Percentiles rank a stretch among this genome's conserved stretches.
Evolutionary conservation across 2,888 invertebrate genomes (phyloP).

Genomic region (Drosophila cyrtoloma): DNA sequence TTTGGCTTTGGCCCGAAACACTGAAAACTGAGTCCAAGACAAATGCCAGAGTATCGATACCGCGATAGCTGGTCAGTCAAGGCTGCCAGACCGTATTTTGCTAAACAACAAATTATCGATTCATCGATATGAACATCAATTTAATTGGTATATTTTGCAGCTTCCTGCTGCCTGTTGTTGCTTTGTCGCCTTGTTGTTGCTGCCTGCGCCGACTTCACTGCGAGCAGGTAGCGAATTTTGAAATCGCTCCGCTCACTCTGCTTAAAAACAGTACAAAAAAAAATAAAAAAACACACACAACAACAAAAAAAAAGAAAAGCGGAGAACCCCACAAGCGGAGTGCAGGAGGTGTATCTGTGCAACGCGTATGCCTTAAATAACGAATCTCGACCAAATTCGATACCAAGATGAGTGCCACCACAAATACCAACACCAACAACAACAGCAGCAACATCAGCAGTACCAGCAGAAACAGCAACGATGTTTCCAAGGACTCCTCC

Average conservation of each 20-base stretch:
- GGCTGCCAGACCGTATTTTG: conserved; percentile 21
- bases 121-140: conserved; percentile 30
- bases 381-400: conserved; percentile 32
- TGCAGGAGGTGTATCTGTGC: neutral
- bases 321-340: neutral
- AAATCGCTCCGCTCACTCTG: conserved; percentile 40
- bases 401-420: conserved; percentile 46
- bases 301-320: neutral
- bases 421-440: conserved; percentile 8
- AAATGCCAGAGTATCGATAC: conserved; percentile 51
- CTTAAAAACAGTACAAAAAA: neutral
- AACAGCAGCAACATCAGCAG: conserved; percentile 8
- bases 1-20: conserved; percentile 64
- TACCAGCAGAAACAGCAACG: conserved; percentile 15
- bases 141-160: conserved; percentile 53
- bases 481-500: conserved; percentile 32
- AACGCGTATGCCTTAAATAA: conserved; percentile 16
- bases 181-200: conserved; percentile 57
- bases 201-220: conserved; percentile 46
- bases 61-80: conserved; percentile 9
- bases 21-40: conserved; percentile 48
- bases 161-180: conserved; percentile 60
- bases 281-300: neutral
- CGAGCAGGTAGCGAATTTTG: conserved; percentile 58
- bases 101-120: conserved; percentile 27